Conservation (phyloP, 2,888 invertebrate species). For the Carabus problematicus region DNA sequence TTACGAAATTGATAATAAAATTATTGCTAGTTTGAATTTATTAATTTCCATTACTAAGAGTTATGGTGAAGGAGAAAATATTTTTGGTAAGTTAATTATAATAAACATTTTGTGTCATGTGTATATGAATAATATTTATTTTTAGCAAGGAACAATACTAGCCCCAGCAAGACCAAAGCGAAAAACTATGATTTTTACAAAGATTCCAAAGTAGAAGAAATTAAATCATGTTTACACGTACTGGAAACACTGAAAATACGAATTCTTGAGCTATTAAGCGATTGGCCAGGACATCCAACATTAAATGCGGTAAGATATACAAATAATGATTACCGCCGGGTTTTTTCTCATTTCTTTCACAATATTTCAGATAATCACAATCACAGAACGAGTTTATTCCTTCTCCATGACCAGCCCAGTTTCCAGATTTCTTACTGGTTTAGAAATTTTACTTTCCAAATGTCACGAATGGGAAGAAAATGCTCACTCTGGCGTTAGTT, state of each 20-base stretch:
- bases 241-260: constrained; percentile 70
- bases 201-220: constrained; percentile 81
- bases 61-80: constrained; percentile 59
- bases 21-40: constrained; percentile 67
- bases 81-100: constrained; percentile 38
- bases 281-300: constrained; percentile 93
- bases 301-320: constrained; percentile 72
- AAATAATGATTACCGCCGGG: constrained; percentile 10
- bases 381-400: constrained; percentile 69
- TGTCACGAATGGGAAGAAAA: constrained; percentile 92
- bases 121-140: constrained; percentile 39
- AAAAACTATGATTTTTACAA: constrained; percentile 77
- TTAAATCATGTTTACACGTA: constrained; percentile 73
- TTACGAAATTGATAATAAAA: constrained; percentile 62
- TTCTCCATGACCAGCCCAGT: constrained; percentile 85
- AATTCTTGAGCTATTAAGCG: constrained; percentile 69
- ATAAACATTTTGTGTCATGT: constrained; percentile 22
- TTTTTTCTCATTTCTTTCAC: constrained; percentile 44
- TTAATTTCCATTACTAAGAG: constrained; percentile 63
- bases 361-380: constrained; percentile 66
- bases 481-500: constrained; percentile 84
- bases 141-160: constrained; percentile 49
- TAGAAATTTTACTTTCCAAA: constrained; percentile 87
- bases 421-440: constrained; percentile 86
- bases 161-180: constrained; percentile 46